These are phyloP conservation scores for Cariama cristata DNA, from an alignment of 2,113 vertebrate species.

Conservation along the genomic window DNA sequence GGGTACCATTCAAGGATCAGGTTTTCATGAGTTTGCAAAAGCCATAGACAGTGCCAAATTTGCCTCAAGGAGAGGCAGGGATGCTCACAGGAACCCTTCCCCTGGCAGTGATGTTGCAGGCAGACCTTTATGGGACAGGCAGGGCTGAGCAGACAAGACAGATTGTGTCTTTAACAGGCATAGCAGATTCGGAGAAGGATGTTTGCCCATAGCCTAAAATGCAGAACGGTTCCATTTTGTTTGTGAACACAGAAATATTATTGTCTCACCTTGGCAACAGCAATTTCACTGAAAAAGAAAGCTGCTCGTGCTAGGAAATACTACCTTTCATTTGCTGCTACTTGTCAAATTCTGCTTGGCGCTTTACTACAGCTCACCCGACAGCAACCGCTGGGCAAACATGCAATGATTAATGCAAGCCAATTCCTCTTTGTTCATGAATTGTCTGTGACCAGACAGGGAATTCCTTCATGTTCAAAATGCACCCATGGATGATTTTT, in stretches of 20 bases:
- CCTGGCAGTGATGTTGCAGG: background rate
- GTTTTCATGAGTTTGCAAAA: background rate
- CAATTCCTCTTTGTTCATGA: background rate
- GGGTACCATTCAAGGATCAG: rapidly evolving
- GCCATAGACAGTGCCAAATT: background rate
- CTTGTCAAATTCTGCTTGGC: slow-evolving; percentile 18
- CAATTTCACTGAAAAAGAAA: slow-evolving; percentile 9
- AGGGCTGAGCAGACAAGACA: background rate
- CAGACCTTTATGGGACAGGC: rapidly evolving
- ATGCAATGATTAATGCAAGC: background rate
- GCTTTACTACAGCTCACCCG: background rate
- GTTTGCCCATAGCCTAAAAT: background rate
- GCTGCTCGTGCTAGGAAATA: slow-evolving; percentile 21
- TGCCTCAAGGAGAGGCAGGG: background rate
- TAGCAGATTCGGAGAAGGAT: background rate
- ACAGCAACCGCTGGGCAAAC: slow-evolving; percentile 12
- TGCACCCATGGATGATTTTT: background rate
- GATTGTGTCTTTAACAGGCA: background rate
- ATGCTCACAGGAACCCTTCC: background rate
- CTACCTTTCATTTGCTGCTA: background rate
- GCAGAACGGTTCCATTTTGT: slow-evolving; percentile 30
- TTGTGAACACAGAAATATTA: slow-evolving; percentile 43
- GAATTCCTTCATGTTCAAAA: background rate
- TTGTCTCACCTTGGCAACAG: slow-evolving; percentile 39
- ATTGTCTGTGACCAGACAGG: background rate